Evolutionary conservation across 2,113 vertebrate species (phyloP).

Genomic region (Charina bottae): DNA sequence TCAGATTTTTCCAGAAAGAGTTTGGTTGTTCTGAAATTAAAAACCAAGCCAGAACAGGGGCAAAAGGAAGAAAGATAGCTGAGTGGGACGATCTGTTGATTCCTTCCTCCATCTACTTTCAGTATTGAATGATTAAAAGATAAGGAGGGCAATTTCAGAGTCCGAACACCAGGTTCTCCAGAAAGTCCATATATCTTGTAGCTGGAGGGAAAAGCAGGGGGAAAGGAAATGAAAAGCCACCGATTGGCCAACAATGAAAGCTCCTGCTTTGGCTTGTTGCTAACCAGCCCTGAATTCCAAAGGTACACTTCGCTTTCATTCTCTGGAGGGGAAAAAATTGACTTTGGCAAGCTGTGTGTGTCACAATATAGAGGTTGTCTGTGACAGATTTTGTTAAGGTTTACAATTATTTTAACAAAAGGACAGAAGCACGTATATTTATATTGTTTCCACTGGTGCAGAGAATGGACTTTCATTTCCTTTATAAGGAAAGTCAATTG

Average conservation of each 20-base stretch:
- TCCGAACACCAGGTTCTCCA: neutral
- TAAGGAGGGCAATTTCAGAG: constrained; percentile 11
- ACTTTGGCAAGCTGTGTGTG: constrained; percentile 1
- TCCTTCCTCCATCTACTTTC: constrained; percentile 21
- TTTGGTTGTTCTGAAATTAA: neutral
- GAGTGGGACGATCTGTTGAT: neutral
- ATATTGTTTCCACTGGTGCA: constrained; percentile 58
- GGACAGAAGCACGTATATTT: constrained; percentile 36
- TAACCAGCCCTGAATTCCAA: constrained; percentile 43
- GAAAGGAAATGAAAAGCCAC: constrained; percentile 32
- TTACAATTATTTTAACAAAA: constrained; percentile 60
- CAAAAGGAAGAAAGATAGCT: neutral
- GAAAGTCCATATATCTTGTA: constrained; percentile 7
- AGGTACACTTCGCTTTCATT: constrained; percentile 42
- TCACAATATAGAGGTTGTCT: constrained; percentile 28
- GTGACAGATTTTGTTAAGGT: neutral
- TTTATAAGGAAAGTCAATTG: constrained; percentile 71
- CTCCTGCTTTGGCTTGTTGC: neutral
- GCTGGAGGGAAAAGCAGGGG: neutral
- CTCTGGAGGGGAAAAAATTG: constrained; percentile 11
- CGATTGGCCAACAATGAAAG: constrained; percentile 3
- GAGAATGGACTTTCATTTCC: constrained; percentile 69
- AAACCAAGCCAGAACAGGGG: neutral
- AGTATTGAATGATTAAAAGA: constrained; percentile 15
- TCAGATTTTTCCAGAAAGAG: neutral